Percentiles rank a stretch among this genome's conserved stretches.
These are phyloP conservation scores for Thaumetopoea pityocampa DNA, from an alignment of 1,140 invertebrate genomes.

Conservation along the genomic window DNA sequence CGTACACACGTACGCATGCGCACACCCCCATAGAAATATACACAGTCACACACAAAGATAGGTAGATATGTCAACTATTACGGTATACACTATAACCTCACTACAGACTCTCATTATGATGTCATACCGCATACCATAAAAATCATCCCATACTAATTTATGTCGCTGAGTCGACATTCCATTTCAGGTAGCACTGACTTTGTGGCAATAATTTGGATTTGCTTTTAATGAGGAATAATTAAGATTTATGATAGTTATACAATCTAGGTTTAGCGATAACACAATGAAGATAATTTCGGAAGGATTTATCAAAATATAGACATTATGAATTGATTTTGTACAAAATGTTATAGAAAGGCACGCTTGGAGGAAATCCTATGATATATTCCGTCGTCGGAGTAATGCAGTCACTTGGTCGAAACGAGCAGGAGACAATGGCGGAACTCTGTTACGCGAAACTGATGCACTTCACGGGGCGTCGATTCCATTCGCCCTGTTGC, in stretches of 20 bases:
- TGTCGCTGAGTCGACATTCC: slow-evolving; percentile 35
- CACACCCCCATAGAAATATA: slow-evolving; percentile 16
- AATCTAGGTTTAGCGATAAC: slow-evolving; percentile 39
- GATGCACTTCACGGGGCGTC: slow-evolving; percentile 8
- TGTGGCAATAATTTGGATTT: slow-evolving; percentile 23
- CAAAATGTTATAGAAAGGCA: slow-evolving; percentile 73
- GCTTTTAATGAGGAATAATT: slow-evolving; percentile 31
- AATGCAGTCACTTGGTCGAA: slow-evolving; percentile 44
- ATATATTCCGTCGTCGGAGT: slow-evolving; percentile 64
- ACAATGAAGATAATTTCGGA: slow-evolving; percentile 27
- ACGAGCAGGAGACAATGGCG: slow-evolving; percentile 29
- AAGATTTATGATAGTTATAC: slow-evolving; percentile 39
- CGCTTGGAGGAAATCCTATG: slow-evolving; percentile 68
- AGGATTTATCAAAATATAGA: slow-evolving; percentile 28
- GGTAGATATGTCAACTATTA: no score
- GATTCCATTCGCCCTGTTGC: slow-evolving; percentile 12
- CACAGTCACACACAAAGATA: slow-evolving; percentile 1
- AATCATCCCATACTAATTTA: slow-evolving; percentile 34
- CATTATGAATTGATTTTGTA: slow-evolving; percentile 61
- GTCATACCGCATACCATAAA: slow-evolving; percentile 17
- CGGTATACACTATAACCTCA: no score
- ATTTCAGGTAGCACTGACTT: slow-evolving; percentile 40
- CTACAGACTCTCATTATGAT: no score
- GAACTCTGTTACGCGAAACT: slow-evolving; percentile 33
- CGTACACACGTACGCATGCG: no score